Evolutionary conservation across 2,113 vertebrate genomes (phyloP).

Genomic region (Mustela lutreola): DNA sequence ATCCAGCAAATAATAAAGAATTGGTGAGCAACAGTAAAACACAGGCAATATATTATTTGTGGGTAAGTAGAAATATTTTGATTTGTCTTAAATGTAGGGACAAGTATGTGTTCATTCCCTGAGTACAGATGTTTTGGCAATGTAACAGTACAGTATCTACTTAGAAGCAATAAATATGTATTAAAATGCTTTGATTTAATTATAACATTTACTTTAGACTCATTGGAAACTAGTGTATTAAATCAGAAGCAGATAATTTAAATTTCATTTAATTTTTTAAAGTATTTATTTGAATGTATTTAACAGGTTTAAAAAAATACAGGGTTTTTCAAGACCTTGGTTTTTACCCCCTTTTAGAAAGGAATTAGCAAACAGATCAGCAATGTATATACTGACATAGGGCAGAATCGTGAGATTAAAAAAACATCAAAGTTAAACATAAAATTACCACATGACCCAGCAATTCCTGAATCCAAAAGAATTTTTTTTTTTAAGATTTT

Average conservation of each 20-base stretch:
- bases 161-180: neutral
- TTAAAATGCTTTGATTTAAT: conserved; percentile 66
- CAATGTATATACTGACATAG: neutral
- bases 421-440: neutral
- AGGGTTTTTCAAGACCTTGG: neutral
- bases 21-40: conserved; percentile 93
- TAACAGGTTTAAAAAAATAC: neutral
- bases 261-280: conserved; percentile 50
- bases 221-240: conserved; percentile 55
- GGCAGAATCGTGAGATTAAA: neutral
- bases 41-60: conserved; percentile 91
- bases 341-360: conserved; percentile 1
- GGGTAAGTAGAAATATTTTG: conserved; percentile 87
- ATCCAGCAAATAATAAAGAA: conserved; percentile 89
- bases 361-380: neutral
- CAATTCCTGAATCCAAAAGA: neutral
- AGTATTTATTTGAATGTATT: conserved; percentile 24
- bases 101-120: neutral
- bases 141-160: neutral
- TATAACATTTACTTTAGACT: conserved; percentile 41
- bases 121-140: neutral
- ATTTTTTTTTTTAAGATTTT: neutral
- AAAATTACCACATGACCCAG: neutral
- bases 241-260: conserved; percentile 49
- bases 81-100: neutral